These are phyloP conservation scores for Magallana angulata DNA, from an alignment of 1,140 invertebrate species.

Conservation along the genomic window DNA sequence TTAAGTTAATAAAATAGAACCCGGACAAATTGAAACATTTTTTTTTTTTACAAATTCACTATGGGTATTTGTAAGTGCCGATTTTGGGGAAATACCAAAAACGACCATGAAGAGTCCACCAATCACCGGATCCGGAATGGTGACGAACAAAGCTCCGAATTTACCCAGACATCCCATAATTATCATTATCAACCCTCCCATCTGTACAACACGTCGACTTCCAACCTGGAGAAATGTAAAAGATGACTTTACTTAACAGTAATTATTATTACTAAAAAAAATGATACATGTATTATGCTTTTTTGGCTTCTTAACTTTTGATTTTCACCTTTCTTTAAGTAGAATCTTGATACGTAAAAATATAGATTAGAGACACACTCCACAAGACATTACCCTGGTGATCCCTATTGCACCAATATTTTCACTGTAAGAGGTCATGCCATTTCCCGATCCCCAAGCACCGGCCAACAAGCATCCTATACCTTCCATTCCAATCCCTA, in stretches of 20 bases:
- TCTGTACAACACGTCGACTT: conserved; percentile 90
- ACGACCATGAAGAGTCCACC: conserved; percentile 93
- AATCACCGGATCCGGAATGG: conserved; percentile 91
- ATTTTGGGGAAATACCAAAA: conserved; percentile 84
- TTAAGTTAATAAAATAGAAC: too few relatives aligned
- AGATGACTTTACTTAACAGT: too few relatives aligned
- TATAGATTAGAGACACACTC: too few relatives aligned
- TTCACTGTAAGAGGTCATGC: conserved; percentile 90
- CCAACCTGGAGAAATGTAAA: conserved; percentile 83
- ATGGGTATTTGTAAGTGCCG: too few relatives aligned
- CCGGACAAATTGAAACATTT: too few relatives aligned
- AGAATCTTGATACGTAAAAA: too few relatives aligned
- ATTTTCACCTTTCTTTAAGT: too few relatives aligned
- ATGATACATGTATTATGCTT: too few relatives aligned
- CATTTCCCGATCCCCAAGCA: conserved; percentile 89
- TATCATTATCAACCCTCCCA: conserved; percentile 89
- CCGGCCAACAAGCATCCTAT: conserved; percentile 92
- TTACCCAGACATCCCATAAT: conserved; percentile 85
- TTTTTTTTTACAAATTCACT: too few relatives aligned
- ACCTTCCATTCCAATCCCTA: conserved; percentile 90
- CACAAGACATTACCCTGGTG: conserved; percentile 79
- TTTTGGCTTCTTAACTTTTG: too few relatives aligned
- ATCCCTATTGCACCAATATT: conserved; percentile 93
- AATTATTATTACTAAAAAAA: too few relatives aligned
- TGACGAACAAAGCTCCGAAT: conserved; percentile 91